Conservation (phyloP, 1,140 invertebrate species). For the Antheraea mylitta region DNA sequence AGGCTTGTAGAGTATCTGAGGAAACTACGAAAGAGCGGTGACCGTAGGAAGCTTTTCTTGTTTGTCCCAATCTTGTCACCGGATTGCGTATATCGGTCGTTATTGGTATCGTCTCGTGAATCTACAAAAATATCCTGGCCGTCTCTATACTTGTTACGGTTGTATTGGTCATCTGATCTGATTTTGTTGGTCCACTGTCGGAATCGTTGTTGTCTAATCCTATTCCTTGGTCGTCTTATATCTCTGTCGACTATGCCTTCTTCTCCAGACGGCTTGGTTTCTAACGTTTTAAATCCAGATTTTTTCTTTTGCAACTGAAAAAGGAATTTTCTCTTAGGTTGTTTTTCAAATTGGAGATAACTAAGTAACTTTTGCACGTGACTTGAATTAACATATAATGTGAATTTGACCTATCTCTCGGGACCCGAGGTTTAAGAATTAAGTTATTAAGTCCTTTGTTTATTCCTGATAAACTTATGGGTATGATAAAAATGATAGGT, state of each 20-base stretch:
- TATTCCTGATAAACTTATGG: too few species aligned
- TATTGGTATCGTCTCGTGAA: not conserved
- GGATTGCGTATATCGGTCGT: not conserved
- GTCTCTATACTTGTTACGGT: constrained; percentile 12
- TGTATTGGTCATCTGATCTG: too few species aligned
- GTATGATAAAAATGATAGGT: too few species aligned
- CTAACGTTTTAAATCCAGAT: not conserved
- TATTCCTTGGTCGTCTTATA: not conserved
- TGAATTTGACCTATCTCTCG: too few species aligned
- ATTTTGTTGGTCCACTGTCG: not conserved
- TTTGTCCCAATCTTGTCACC: not conserved
- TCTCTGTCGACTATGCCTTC: not conserved
- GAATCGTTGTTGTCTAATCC: not conserved
- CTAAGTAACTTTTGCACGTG: too few species aligned
- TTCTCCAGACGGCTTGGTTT: not conserved
- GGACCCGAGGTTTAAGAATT: too few species aligned
- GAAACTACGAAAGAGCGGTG: constrained; percentile 37
- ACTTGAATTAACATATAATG: too few species aligned
- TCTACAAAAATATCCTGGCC: not conserved
- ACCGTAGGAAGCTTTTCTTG: constrained; percentile 12
- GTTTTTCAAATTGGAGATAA: too few species aligned
- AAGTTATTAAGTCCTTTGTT: too few species aligned
- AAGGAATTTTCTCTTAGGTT: not conserved
- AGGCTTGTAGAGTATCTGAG: constrained; percentile 37
- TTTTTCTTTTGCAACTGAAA: not conserved